These are phyloP conservation scores for Poeciliopsis turrubarensis DNA, from an alignment of 2,113 vertebrate genomes.

Conservation along the genomic window DNA sequence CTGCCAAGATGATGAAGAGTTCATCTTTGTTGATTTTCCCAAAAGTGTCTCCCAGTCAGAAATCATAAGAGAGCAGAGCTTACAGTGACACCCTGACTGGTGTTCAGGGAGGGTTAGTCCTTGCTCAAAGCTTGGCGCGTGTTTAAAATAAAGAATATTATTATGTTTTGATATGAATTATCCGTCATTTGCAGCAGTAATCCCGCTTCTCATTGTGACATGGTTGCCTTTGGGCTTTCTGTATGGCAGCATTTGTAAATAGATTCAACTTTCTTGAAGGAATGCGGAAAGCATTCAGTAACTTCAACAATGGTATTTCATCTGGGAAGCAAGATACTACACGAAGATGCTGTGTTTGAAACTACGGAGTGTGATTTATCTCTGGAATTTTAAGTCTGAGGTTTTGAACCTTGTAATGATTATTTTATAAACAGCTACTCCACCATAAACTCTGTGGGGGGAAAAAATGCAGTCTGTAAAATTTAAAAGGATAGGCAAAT, in stretches of 20 bases:
- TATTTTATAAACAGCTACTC: constrained; percentile 8
- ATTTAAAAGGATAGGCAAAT: not conserved
- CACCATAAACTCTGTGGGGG: not conserved
- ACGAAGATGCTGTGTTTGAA: constrained; percentile 31
- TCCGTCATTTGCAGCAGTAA: constrained; percentile 64
- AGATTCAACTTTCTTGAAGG: constrained; percentile 61
- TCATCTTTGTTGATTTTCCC: constrained; percentile 83
- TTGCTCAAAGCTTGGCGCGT: constrained; percentile 66
- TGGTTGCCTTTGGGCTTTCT: constrained; percentile 60
- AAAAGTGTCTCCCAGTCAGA: constrained; percentile 78
- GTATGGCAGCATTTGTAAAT: constrained; percentile 66
- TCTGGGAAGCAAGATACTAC: constrained; percentile 8
- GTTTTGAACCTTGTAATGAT: constrained; percentile 10
- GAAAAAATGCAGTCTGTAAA: not conserved
- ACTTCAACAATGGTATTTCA: constrained; percentile 25
- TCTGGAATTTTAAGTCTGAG: constrained; percentile 22
- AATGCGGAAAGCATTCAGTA: constrained; percentile 27
- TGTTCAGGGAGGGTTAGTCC: constrained; percentile 82
- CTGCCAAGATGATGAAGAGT: constrained; percentile 93
- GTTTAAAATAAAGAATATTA: constrained; percentile 71
- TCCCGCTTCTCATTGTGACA: constrained; percentile 55
- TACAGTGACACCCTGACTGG: constrained; percentile 84
- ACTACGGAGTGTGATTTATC: constrained; percentile 27
- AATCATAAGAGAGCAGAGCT: constrained; percentile 83
- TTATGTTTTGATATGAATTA: constrained; percentile 63